phyloP scores from a whole-genome alignment of 2,797 vertebrate genomes.

The Tenualosa ilisha region DNA sequence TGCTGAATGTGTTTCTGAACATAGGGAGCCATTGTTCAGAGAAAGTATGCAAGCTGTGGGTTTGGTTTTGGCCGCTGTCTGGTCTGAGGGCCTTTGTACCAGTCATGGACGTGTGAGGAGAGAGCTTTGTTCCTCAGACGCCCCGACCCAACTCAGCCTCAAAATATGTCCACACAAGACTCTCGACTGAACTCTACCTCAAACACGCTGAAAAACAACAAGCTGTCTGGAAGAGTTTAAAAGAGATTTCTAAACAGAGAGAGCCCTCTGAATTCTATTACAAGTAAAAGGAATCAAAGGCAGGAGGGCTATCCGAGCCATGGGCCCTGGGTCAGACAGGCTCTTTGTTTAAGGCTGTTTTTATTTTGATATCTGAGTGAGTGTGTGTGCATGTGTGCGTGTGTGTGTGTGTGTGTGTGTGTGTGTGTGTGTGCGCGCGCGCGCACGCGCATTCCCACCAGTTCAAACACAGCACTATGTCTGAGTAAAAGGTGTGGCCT shows the following conservation, averaged over 20 bases:
- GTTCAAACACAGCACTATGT: background rate
- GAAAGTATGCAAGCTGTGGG: conserved; percentile 7
- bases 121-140: background rate
- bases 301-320: background rate
- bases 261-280: background rate
- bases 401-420: background rate
- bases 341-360: background rate
- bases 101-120: background rate
- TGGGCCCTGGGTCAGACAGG: background rate
- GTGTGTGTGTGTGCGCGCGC: too few species aligned
- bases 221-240: background rate
- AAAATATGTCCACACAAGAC: background rate
- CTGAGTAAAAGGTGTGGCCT: background rate
- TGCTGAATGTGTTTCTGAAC: background rate
- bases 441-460: too few species aligned
- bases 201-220: background rate
- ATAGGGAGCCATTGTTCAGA: background rate
- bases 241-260: background rate
- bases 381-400: background rate
- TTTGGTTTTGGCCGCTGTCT: background rate
- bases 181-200: background rate
- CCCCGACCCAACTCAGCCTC: background rate
- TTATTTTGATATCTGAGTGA: background rate
- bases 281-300: background rate
- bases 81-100: conserved; percentile 16